These are phyloP conservation scores for Apeira syringaria DNA, from an alignment of 2,888 invertebrate genomes.

Conservation along the genomic window DNA sequence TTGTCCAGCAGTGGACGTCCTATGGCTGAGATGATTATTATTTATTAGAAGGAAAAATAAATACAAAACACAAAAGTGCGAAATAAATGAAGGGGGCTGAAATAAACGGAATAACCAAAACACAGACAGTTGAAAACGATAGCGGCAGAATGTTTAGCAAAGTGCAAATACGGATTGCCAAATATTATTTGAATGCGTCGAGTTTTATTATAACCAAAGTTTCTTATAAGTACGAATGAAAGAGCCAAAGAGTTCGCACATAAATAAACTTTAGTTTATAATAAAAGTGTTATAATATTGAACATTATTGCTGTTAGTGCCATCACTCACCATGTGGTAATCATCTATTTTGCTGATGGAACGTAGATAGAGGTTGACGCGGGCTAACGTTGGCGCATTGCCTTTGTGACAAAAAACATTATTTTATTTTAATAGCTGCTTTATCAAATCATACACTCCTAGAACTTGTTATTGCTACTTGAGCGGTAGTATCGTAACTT, in stretches of 20 bases:
- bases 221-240: conserved; percentile 17
- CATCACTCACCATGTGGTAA: conserved; percentile 98
- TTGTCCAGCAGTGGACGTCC: no score
- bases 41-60: no score
- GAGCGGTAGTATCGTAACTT: conserved; percentile 32
- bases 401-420: conserved; percentile 81
- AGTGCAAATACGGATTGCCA: conserved; percentile 66
- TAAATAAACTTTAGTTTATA: conserved; percentile 60
- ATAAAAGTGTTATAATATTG: conserved; percentile 53
- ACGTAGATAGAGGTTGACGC: conserved; percentile 97
- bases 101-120: conserved; percentile 22
- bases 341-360: conserved; percentile 99
- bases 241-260: not conserved
- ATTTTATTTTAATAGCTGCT: conserved; percentile 43
- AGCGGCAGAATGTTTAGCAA: conserved; percentile 68
- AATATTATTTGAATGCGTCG: conserved; percentile 51
- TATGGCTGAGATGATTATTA: no score
- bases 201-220: conserved; percentile 73
- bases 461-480: conserved; percentile 5
- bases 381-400: conserved; percentile 93
- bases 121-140: conserved; percentile 64
- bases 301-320: conserved; percentile 42
- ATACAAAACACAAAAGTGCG: no score
- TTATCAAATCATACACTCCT: conserved; percentile 9
- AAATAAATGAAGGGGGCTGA: no score